Base-by-base conservation (phyloP, 2,113 vertebrate species). In the Martes martes region DNA sequence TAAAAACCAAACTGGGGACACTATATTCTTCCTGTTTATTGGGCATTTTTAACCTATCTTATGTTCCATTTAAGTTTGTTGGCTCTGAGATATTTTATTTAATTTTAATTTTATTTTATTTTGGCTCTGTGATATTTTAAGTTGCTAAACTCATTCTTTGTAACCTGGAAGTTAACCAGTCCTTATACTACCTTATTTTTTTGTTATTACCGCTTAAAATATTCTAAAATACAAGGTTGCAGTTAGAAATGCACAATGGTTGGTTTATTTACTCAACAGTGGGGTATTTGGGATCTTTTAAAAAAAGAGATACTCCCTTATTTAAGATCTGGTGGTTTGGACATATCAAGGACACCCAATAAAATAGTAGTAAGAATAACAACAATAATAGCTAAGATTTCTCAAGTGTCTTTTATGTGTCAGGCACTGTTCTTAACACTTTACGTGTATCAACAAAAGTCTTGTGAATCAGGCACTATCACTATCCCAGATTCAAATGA, bases 71-170 rank as follows among this genome's bases (percentile, higher is more conserved):
- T 91, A 78, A 42, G 84, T 39, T 24, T 82, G n/a, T 76, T 86
- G 79, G 3, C 23, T 59, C 61, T 65, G 11, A 93, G 28, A 31
- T 79, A 61, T 47, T 80, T 82, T 87, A 86, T 69, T 69, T 36
- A 18, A 69, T n/a, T 69, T 69, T 19, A 10, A 36, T 76, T 65
- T 65, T 6, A 65, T 67, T 67, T 67, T 33, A 67, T 67, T 67
- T 67, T 86, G 82, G 3, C 18, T 52, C 59, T 59, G 11, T 95
- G 36, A 21, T 74, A 61, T 39, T 80, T 82, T 89, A 83, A 91
- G 55, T 26, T 97, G 26, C 36, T 82, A 87, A 94, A 86, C 61
- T 83, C 79, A 74, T 96, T 83, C 74, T 65, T 89, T 47, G 19
- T 55, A 28, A 81, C 39, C 18, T 84, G 15, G 82, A 91, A 89